Conservation (phyloP, 2,797 vertebrate species). For the Gymnoscopelus braueri region DNA sequence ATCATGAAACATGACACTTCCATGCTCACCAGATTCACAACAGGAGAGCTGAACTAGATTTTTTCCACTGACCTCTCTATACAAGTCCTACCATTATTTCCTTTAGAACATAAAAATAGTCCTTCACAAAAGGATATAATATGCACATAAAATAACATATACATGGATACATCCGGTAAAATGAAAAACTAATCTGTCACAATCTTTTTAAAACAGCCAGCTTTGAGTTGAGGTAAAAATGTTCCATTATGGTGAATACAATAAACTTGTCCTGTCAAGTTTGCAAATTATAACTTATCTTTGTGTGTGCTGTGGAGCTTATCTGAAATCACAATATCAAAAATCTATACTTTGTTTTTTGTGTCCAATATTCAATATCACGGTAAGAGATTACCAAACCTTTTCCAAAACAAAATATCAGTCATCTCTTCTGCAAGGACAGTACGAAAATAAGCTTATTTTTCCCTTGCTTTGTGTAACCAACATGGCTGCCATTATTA, state of each 20-base stretch:
- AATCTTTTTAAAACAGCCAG: conserved; percentile 52
- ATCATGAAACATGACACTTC: conserved; percentile 37
- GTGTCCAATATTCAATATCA: conserved; percentile 30
- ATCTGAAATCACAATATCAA: conserved; percentile 44
- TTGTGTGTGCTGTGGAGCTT: conserved; percentile 17
- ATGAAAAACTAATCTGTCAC: conserved; percentile 56
- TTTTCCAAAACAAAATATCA: conserved; percentile 53
- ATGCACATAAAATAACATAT: conserved; percentile 75
- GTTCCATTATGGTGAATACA: conserved; percentile 52
- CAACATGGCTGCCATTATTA: conserved; percentile 79
- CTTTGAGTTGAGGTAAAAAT: conserved; percentile 76
- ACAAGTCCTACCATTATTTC: conserved; percentile 71
- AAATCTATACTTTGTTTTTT: conserved; percentile 29
- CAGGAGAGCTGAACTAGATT: conserved; percentile 60
- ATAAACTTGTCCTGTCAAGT: conserved; percentile 50
- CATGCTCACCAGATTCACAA: conserved; percentile 55
- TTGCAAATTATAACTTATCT: conserved; percentile 50
- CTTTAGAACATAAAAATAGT: conserved; percentile 73
- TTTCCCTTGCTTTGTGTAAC: conserved; percentile 71
- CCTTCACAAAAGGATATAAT: conserved; percentile 78
- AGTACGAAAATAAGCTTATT: conserved; percentile 66
- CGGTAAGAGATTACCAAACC: conserved; percentile 30
- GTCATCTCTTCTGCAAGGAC: conserved; percentile 48
- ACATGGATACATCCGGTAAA: conserved; percentile 65
- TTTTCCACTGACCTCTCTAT: conserved; percentile 55